These are phyloP conservation scores for Calliopsis andreniformis DNA, from an alignment of 1,140 invertebrate genomes.

Conservation along the genomic window DNA sequence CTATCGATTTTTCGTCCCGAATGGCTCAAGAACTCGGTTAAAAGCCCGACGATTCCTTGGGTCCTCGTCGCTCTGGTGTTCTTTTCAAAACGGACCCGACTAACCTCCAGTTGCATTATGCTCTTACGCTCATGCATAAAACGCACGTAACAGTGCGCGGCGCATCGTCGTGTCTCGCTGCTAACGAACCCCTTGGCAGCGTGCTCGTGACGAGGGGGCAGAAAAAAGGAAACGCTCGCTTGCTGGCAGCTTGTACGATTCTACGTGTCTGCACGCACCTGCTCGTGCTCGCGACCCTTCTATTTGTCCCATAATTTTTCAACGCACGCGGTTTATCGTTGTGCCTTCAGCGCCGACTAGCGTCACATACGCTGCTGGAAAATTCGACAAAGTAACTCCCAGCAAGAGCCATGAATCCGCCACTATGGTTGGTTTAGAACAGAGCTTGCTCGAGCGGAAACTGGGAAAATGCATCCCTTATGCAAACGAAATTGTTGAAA, in stretches of 20 bases:
- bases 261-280: constrained; percentile 20
- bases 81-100: constrained; percentile 9
- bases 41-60: constrained; percentile 19
- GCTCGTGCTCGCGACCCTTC: constrained; percentile 12
- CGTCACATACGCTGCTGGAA: not conserved
- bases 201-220: constrained; percentile 49
- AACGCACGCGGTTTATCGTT: not conserved
- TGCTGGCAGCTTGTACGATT: constrained; percentile 49
- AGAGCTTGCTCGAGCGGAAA: no score
- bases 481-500: no score
- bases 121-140: constrained; percentile 41
- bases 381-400: not conserved
- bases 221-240: constrained; percentile 50
- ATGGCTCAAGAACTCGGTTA: not conserved
- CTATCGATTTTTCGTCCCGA: not conserved
- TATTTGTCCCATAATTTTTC: constrained; percentile 14
- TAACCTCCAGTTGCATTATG: constrained; percentile 26
- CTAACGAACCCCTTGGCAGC: constrained; percentile 60
- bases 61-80: not conserved
- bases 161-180: constrained; percentile 27
- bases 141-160: constrained; percentile 29
- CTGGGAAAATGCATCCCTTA: no score
- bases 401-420: not conserved
- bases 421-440: no score
- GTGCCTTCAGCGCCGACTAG: not conserved